Base-by-base conservation (phyloP, 1,140 invertebrate species). In the Neotoxoptera formosana region DNA sequence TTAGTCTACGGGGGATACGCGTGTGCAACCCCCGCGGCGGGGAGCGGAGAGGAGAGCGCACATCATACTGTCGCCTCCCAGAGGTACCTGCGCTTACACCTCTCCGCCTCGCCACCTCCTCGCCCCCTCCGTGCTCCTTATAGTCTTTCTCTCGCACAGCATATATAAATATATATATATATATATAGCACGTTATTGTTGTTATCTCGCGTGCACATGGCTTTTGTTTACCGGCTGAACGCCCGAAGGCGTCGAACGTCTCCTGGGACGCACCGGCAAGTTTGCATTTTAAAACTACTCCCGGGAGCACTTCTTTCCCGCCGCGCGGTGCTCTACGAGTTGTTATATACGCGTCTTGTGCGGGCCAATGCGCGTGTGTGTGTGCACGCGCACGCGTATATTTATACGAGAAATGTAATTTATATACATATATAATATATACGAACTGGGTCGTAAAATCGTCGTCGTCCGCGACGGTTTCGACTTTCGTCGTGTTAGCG, bases 211-310 rank as follows among this genome's bases (percentile, higher is more conserved):
- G 91, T 93, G 81, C 91, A 92, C 91, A 92, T 92, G 91, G 90
- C 91, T 93, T 93, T 93, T 93, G 91, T 93, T 93, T 93, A 93
- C 91, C 91, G 91, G 91, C 91, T 84, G 91, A 93, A 93, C 89
- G 89, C 91, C 91, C 91, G 91, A 93, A 93, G 91, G 91, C 91
- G 91, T 93, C 91, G 91, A 93, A 93, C 34, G 91, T 93, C 91
- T 51, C 91, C 0, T 20, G 91, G 53, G 89, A 90, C 67, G 17
- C 34, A 41, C 91, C 81, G 81, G 91, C 91, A 84, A 86, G 91
- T 93, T 93, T 93, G 91, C 91, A 93, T 93, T 93, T 93, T 93
- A 93, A 93, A 93, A 93, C 91, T 93, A 86, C 91, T 93, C 91
- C 91, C 91, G 91, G 91, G 91, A 93, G 81, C 91, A 93, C 91